Evolutionary conservation across 2,888 invertebrate species (phyloP).

Genomic region (Galeruca laticollis): DNA sequence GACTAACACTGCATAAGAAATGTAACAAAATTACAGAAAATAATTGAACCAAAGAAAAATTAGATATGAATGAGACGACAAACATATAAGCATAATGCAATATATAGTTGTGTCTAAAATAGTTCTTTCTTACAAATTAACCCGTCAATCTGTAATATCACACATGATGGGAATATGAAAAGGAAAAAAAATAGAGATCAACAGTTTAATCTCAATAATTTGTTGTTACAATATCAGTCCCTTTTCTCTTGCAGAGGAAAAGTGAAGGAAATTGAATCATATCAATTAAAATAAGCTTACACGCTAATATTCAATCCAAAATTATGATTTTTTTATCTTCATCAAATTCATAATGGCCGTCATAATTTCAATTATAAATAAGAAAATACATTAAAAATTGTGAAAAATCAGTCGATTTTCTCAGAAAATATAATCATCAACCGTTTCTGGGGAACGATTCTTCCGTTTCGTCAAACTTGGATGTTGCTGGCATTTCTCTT

Average conservation of each 20-base stretch:
- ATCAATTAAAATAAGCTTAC: not conserved
- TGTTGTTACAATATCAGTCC: too few species aligned
- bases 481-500: conserved; percentile 43
- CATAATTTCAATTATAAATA: conserved; percentile 26
- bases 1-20: too few species aligned
- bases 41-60: too few species aligned
- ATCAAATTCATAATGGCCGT: conserved; percentile 3
- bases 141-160: too few species aligned
- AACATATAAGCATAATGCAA: too few species aligned
- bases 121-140: too few species aligned
- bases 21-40: too few species aligned
- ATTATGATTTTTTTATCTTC: conserved; percentile 1
- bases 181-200: too few species aligned
- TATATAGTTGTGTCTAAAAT: too few species aligned
- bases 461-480: conserved; percentile 39
- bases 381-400: conserved; percentile 30
- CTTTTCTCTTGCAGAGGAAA: not conserved
- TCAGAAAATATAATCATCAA: conserved; percentile 39
- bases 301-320: conserved; percentile 36
- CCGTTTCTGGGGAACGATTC: conserved; percentile 35
- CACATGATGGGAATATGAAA: too few species aligned
- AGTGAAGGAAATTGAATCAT: not conserved
- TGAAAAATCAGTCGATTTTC: conserved; percentile 50
- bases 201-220: too few species aligned
- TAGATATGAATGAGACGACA: too few species aligned